Conservation (phyloP, 2,888 invertebrate species). For the Lysandra bellargus region DNA sequence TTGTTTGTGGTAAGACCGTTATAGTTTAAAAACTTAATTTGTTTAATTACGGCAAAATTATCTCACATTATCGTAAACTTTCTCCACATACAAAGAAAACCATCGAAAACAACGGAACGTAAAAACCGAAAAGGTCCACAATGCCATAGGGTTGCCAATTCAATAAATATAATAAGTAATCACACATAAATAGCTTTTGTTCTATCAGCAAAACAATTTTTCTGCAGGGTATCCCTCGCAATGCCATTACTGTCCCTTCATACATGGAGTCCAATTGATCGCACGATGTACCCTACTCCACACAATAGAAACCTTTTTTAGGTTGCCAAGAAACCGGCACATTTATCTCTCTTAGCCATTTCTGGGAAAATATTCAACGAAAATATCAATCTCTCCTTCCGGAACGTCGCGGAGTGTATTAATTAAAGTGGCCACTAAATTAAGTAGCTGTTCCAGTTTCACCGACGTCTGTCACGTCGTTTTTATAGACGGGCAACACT, state of each 20-base stretch:
- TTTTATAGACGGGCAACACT: not conserved
- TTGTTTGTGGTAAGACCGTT: too few relatives aligned
- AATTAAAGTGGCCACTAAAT: not conserved
- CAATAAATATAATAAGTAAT: constrained; percentile 64
- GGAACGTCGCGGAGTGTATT: not conserved
- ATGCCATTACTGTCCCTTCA: constrained; percentile 61
- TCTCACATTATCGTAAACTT: not conserved
- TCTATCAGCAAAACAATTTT: constrained; percentile 65
- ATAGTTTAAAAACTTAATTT: too few relatives aligned
- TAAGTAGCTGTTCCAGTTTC: not conserved
- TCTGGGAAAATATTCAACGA: constrained; percentile 34
- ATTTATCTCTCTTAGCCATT: constrained; percentile 39
- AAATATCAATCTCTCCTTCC: constrained; percentile 27
- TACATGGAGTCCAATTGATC: constrained; percentile 36
- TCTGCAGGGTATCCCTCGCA: constrained; percentile 57
- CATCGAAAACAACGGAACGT: not conserved
- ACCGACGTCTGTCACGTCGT: not conserved
- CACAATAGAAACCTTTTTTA: constrained; percentile 37
- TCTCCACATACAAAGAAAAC: not conserved
- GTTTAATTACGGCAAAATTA: not conserved
- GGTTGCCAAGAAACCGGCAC: constrained; percentile 34
- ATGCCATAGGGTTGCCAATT: constrained; percentile 44
- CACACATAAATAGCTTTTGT: constrained; percentile 61
- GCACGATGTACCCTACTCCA: constrained; percentile 34
- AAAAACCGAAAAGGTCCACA: constrained; percentile 34